Base-by-base conservation (phyloP, 2,797 vertebrate genomes). In the Galagoides demidoff region DNA sequence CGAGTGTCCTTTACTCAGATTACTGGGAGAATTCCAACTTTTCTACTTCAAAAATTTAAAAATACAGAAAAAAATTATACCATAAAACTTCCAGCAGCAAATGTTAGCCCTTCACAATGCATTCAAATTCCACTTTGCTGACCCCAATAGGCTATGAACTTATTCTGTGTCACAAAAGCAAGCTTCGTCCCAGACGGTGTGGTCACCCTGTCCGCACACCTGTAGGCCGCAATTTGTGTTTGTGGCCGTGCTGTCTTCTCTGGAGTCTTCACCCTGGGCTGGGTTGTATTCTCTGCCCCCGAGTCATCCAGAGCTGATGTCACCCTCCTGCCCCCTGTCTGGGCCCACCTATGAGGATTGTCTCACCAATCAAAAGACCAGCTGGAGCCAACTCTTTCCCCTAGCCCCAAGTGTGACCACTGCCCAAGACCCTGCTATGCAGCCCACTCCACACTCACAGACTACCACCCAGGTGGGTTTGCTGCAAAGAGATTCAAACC, bases 201-300 rank as follows among this genome's bases (percentile, higher is more conserved):
- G 34, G 52, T 78, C n/a, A 29, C 20, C 5, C 2, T 22, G 14
- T 12, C 1, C 7, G 39, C 57, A 68, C n/a, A 61, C 16, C 52
- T 43, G 22, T 70, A 12, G 68, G 43, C 20, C 8, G 2, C 0
- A 0, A 5, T 7, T 98, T 98, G 19, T 98, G 99, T 49, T 98
- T 97, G 68, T 29, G 16, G 14, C 25, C 19, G 3, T 19, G 27
- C 22, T 22, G 34, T 78, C n/a, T 16, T 34, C 31, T 20, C 76
- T 25, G 12, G n/a, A 12, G 10, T 55, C 45, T 52, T n/a, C 29
- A 19, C 27, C 5, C 2, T 7, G 19, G 97, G 57, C 98, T 98
- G 6, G 45, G 25, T 12, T n/a, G 9, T 0, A 1, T 7, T 25
- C 19, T 31, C 71, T 0, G 17, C 34, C 7, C 34, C 29, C 25